Evolutionary conservation across 2,888 invertebrate genomes (phyloP), one percentile per base, ranked within the genome.

Genomic region (Rhagonycha lutea): DNA sequence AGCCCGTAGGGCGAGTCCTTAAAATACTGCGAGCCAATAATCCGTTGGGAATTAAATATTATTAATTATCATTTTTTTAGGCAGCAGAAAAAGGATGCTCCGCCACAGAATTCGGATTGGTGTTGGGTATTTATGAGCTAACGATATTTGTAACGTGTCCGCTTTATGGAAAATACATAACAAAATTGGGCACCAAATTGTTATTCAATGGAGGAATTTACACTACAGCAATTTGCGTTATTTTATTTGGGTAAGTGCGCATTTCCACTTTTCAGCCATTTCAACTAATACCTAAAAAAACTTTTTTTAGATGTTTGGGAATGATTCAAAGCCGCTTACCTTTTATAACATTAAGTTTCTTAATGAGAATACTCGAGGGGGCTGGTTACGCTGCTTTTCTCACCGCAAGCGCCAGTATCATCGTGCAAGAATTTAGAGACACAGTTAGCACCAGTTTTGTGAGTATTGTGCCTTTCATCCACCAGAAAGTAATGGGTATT

Each of bases 331-430:
- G 92, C 0, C 93, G 92, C 85, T 89, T 91, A 73, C 90, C 92
- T 2, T 96, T 96, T 86, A 94, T 96, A 80, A 89, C 91, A 0
- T 88, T 95, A 29, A 95, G 95, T 83, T 95, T 96, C 86, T 83
- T 92, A 26, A 94, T 96, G 80, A 90, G 96, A 70, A 94, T 95
- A 75, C 88, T 95, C 61, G 95, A 96, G 85, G 96, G 96, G 0
- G 89, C 95, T 88, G 96, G 96, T 14, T 95, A 95, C 83, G 95
- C 96, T 0, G 95, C 95, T n/a, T 95, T 95, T 87, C 90, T 95
- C 61, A 96, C 95, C 0, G 95, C 96, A 0, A 94, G 94, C 81
- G 96, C 96, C 86, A 94, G 95, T 2, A 95, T 96, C 81, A 94
- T 95, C 79, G 95, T 96, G 68, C 93, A 94, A 86, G 95, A 96